Percentiles rank a stretch among this genome's conserved stretches.
phyloP scores from a whole-genome alignment of 2,888 invertebrate species.

The Steromphala cineraria region DNA sequence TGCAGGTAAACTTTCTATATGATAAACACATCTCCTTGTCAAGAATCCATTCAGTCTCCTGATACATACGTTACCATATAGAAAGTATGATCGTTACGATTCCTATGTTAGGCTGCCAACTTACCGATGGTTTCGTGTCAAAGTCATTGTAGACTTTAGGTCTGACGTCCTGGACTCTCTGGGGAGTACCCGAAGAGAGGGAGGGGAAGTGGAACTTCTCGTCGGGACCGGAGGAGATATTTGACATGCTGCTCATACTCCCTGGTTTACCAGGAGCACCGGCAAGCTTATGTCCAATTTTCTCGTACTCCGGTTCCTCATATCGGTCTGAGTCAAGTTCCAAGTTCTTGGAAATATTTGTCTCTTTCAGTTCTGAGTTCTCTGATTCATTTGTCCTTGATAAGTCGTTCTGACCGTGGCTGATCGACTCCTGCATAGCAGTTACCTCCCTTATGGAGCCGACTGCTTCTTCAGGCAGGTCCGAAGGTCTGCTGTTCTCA shows the following conservation, averaged over 20 bases:
- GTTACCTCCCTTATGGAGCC: slow-evolving; percentile 3
- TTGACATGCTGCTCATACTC: not conserved
- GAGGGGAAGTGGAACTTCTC: slow-evolving; percentile 3
- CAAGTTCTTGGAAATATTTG: slow-evolving; percentile 7
- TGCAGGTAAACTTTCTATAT: too few relatives aligned
- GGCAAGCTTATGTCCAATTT: not conserved
- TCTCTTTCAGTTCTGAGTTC: not conserved
- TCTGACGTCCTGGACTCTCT: not conserved
- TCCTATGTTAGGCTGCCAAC: too few relatives aligned
- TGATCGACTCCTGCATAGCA: slow-evolving; percentile 16
- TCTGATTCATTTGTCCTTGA: not conserved
- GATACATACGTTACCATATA: too few relatives aligned
- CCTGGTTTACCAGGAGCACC: not conserved
- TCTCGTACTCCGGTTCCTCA: slow-evolving; percentile 31
- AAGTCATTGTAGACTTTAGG: not conserved
- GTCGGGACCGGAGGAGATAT: not conserved
- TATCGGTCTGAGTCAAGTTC: slow-evolving; percentile 35
- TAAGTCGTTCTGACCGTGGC: not conserved
- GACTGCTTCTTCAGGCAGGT: not conserved
- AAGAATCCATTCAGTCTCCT: too few relatives aligned
- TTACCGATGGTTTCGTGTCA: too few relatives aligned
- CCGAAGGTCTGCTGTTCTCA: not conserved
- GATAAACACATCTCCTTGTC: too few relatives aligned
- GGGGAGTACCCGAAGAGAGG: not conserved
- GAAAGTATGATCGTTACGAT: too few relatives aligned